Evolutionary conservation across 1,140 invertebrate species (phyloP), one percentile per base, ranked within the genome.

Genomic region (Fopius arisanus): DNA sequence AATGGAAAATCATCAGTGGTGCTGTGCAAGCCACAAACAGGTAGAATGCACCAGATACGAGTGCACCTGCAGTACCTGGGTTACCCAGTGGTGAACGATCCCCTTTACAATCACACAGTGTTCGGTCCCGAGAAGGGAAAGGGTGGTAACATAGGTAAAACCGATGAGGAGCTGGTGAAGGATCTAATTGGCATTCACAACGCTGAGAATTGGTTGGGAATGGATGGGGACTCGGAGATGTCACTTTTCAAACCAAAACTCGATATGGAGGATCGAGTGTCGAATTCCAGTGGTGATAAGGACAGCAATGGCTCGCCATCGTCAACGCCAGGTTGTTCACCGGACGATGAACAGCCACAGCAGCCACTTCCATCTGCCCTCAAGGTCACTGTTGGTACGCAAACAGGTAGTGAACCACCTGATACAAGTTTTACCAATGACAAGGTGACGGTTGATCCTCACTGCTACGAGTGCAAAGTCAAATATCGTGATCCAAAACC

Each of bases 31-130:
- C 97, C 98, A 0, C 93, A 95, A 79, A 99, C 98, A 1, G 98
- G 98, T 0, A 89, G 98, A 74, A 99, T 99, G 93, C 98, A 99
- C 88, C 98, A 99, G 88, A 99, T 99, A 75, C 91, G 98, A 74
- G 97, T 99, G n/a, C 98, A 99, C 89, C 91, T 99, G 40, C 98
- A 99, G 85, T 99, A 96, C 88, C 90, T 99, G 78, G 98, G 97
- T 69, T 96, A 96, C 89, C 98, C 98, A 1, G 98, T 99, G 70
- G 92, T 98, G 1, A 99, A 99, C 84, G 98, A 99, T 88, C 95
- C 96, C 0, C 88, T 99, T 0, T 99, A 99, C 88, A 98, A 98
- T 86, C 95, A 96, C 84, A 90, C 92, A 9, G 94, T 96, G 0
- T 97, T 98, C 85, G 97, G 97, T 0, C 95, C 95, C 0, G 89